Conservation (phyloP, 2,888 invertebrate species). For the Volucella zonaria region DNA sequence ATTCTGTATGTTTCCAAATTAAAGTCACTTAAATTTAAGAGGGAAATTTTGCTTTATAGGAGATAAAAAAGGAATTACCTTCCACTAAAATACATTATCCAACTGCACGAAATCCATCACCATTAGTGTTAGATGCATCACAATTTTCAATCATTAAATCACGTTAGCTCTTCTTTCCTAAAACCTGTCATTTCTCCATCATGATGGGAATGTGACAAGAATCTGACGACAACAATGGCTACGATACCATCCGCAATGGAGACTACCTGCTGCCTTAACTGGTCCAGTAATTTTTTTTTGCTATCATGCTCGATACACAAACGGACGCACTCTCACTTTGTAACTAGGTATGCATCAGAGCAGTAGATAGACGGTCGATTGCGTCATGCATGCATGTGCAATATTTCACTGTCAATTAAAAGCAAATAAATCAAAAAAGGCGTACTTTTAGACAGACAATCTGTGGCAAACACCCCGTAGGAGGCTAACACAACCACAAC, state of each 20-base stretch:
- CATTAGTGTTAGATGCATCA: conserved; percentile 61
- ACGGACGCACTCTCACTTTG: conserved; percentile 21
- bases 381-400: conserved; percentile 61
- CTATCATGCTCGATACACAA: background rate
- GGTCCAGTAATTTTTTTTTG: conserved; percentile 24
- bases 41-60: background rate
- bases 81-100: conserved; percentile 22
- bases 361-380: conserved; percentile 35
- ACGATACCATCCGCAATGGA: conserved; percentile 47
- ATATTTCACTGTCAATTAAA: conserved; percentile 72
- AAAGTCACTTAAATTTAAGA: too few relatives aligned
- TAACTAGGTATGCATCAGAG: conserved; percentile 3
- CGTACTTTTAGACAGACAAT: conserved; percentile 31
- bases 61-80: background rate
- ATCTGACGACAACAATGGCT: conserved; percentile 47
- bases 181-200: conserved; percentile 46
- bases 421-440: conserved; percentile 64
- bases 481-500: conserved; percentile 1
- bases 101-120: conserved; percentile 60
- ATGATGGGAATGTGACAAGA: conserved; percentile 48
- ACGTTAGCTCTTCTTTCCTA: conserved; percentile 37
- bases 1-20: too few relatives aligned
- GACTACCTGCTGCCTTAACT: conserved; percentile 55
- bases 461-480: conserved; percentile 21
- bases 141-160: conserved; percentile 63